These are phyloP conservation scores for Drosophila paulistorum DNA, from an alignment of 1,140 invertebrate species.

Conservation along the genomic window DNA sequence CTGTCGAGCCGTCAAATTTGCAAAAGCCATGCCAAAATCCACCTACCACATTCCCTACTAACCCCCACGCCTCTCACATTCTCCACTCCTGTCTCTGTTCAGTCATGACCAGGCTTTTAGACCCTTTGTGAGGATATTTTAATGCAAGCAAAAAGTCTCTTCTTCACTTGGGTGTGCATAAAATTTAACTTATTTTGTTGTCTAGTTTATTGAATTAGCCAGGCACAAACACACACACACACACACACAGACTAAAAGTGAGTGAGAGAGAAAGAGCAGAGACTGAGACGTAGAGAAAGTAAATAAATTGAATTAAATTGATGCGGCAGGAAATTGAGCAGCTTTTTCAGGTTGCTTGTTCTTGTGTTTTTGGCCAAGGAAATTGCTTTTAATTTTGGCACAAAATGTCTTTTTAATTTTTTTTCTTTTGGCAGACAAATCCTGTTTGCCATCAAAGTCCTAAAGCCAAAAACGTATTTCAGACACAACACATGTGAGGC, in stretches of 20 bases:
- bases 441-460: conserved; percentile 18
- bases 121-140: conserved; percentile 41
- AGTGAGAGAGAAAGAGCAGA: background rate
- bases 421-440: conserved; percentile 24
- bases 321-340: conserved; percentile 51
- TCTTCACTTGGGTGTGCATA: conserved; percentile 34
- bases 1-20: conserved; percentile 61
- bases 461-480: conserved; percentile 50
- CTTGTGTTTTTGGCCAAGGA: conserved; percentile 37
- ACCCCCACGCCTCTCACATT: background rate
- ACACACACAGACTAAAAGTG: conserved; percentile 8
- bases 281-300: background rate
- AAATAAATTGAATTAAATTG: conserved; percentile 80
- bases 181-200: conserved; percentile 74
- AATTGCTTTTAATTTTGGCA: conserved; percentile 77
- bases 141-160: conserved; percentile 31
- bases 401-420: conserved; percentile 72
- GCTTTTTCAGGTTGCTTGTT: conserved; percentile 26
- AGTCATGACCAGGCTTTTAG: conserved; percentile 5
- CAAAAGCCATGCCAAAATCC: conserved; percentile 17
- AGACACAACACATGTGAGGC: conserved; percentile 68
- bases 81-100: background rate
- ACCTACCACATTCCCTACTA: background rate
- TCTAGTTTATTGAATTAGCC: conserved; percentile 75
- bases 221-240: conserved; percentile 3